Percentiles rank a stretch among this genome's conserved stretches.
Conservation (phyloP, 1,140 invertebrate genomes). For the Vanessa atalanta region DNA sequence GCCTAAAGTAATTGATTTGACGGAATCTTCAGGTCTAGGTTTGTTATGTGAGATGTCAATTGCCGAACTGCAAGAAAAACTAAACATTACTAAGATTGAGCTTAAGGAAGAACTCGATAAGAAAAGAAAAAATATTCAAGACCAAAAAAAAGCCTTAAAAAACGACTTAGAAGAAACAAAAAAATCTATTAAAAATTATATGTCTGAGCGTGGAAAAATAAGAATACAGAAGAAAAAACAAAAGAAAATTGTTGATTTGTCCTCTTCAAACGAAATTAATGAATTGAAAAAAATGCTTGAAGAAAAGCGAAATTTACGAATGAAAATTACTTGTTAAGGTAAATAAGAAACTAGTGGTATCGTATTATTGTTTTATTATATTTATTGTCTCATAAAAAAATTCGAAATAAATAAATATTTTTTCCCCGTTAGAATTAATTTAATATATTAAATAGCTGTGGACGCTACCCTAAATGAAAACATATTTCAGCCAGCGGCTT, state of each 20-base stretch:
- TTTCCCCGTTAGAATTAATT: neutral
- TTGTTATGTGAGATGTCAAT: constrained; percentile 83
- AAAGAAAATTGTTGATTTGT: constrained; percentile 30
- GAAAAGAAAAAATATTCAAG: constrained; percentile 64
- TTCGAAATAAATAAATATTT: neutral
- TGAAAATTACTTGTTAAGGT: constrained; percentile 13
- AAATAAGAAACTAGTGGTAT: too few species aligned
- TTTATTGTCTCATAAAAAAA: neutral
- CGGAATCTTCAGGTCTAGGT: constrained; percentile 79
- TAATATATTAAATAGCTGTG: neutral
- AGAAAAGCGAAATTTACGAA: constrained; percentile 61
- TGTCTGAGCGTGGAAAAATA: constrained; percentile 51
- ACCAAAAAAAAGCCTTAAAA: constrained; percentile 54
- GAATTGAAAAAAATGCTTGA: constrained; percentile 64
- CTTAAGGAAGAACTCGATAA: constrained; percentile 78
- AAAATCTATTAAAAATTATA: constrained; percentile 54
- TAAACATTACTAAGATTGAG: constrained; percentile 73
- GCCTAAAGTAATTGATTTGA: constrained; percentile 80
- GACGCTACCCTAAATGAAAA: constrained; percentile 1
- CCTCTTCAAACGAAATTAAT: constrained; percentile 59
- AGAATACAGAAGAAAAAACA: constrained; percentile 54
- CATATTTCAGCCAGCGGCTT: constrained; percentile 10
- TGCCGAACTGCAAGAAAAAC: constrained; percentile 80
- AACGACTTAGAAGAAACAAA: constrained; percentile 61
- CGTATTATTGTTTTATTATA: neutral